These are phyloP conservation scores for Tetraneura akinire DNA, from an alignment of 1,140 invertebrate species.

Conservation along the genomic window DNA sequence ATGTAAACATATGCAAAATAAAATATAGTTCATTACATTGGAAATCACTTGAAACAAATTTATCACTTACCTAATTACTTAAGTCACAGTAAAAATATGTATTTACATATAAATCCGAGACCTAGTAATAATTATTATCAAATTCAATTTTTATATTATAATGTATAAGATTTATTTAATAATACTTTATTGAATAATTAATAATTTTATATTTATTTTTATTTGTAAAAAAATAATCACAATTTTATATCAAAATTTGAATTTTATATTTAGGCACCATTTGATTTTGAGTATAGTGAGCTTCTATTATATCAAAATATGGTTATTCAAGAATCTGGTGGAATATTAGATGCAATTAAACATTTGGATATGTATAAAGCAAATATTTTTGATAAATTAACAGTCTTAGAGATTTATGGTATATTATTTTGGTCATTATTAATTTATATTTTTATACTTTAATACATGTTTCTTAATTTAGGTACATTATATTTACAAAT, in stretches of 20 bases:
- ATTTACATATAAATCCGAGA: no score
- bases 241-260: background rate
- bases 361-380: constrained; percentile 84
- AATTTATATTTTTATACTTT: background rate
- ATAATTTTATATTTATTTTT: no score
- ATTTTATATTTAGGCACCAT: constrained; percentile 65
- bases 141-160: no score
- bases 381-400: constrained; percentile 92
- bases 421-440: background rate
- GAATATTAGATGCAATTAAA: constrained; percentile 75
- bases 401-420: constrained; percentile 85
- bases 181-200: no score
- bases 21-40: no score
- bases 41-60: no score
- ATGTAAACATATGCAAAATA: no score
- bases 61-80: no score
- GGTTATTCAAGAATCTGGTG: constrained; percentile 89
- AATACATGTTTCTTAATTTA: constrained; percentile 55
- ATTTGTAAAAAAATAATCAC: no score
- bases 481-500: constrained; percentile 70
- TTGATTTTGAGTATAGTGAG: constrained; percentile 97
- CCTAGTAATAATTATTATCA: no score
- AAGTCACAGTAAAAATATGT: no score
- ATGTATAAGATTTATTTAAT: no score
- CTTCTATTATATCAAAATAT: constrained; percentile 95